A percentile compares a stretch with the other conserved stretches of the same genome.
Evolutionary conservation across 2,113 vertebrate genomes (phyloP).

Genomic region (Pterocles burchelli): DNA sequence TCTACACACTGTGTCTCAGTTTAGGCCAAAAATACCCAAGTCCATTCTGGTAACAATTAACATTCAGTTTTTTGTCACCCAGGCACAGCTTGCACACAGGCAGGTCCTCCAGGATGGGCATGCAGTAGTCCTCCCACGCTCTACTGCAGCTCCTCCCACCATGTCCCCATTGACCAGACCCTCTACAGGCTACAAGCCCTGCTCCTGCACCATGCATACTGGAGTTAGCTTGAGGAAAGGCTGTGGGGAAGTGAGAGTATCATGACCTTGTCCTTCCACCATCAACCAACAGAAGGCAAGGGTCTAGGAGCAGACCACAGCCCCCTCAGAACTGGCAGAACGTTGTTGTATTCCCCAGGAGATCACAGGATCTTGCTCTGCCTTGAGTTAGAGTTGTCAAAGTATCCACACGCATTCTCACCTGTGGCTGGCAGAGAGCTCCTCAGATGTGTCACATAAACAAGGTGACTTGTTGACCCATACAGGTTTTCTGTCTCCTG

Average conservation of each 20-base stretch:
- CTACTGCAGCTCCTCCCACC: background rate
- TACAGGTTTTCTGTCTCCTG: background rate
- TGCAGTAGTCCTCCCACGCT: background rate
- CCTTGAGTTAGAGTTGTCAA: background rate
- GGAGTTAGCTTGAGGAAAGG: background rate
- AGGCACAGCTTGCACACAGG: background rate
- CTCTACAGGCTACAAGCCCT: rapidly evolving
- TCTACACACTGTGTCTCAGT: background rate
- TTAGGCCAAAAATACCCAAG: background rate
- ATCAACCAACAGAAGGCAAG: background rate
- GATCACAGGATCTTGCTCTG: background rate
- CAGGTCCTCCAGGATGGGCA: background rate
- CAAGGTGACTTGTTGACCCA: background rate
- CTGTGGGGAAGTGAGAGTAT: rapidly evolving
- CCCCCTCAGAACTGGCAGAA: background rate
- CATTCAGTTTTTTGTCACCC: background rate
- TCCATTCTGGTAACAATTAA: background rate
- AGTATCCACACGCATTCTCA: background rate
- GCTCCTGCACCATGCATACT: rapidly evolving
- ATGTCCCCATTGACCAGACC: background rate
- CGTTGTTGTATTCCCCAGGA: background rate
- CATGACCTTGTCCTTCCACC: background rate
- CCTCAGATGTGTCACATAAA: background rate
- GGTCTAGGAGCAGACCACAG: rapidly evolving
- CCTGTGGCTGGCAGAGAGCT: background rate